Evolutionary conservation across 2,797 vertebrate genomes (phyloP).

Genomic region (Alcedo atthis): DNA sequence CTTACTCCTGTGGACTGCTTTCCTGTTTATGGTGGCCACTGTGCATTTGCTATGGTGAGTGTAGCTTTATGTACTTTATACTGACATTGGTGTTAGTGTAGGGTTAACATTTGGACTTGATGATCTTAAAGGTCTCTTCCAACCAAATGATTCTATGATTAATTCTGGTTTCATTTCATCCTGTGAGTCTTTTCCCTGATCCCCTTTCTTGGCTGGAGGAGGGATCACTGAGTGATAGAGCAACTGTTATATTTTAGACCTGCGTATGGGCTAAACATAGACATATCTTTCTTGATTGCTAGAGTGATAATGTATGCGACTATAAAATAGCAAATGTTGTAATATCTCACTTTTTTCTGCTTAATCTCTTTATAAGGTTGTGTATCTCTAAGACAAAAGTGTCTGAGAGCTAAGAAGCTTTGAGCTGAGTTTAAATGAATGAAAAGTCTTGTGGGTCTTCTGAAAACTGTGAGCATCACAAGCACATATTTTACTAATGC

Average conservation of each 20-base stretch:
- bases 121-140: no score
- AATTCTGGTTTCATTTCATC: not conserved
- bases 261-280: not conserved
- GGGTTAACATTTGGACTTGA: no score
- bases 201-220: not conserved
- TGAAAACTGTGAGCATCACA: not conserved
- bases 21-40: not conserved
- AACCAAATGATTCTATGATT: not conserved
- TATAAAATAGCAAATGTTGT: not conserved
- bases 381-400: not conserved
- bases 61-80: not conserved
- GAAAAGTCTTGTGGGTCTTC: not conserved
- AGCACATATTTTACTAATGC: not conserved
- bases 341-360: not conserved
- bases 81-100: not conserved
- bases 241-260: not conserved
- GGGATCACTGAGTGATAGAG: not conserved
- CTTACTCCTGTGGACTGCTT: not conserved
- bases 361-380: not conserved
- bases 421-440: conserved; percentile 22
- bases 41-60: not conserved
- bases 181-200: not conserved
- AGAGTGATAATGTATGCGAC: conserved; percentile 27
- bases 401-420: not conserved
- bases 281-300: not conserved